A percentile compares a stretch with the other conserved stretches of the same genome.
These are phyloP conservation scores for Romanogobio albipinnatus DNA, from an alignment of 2,113 vertebrate species.

Conservation along the genomic window DNA sequence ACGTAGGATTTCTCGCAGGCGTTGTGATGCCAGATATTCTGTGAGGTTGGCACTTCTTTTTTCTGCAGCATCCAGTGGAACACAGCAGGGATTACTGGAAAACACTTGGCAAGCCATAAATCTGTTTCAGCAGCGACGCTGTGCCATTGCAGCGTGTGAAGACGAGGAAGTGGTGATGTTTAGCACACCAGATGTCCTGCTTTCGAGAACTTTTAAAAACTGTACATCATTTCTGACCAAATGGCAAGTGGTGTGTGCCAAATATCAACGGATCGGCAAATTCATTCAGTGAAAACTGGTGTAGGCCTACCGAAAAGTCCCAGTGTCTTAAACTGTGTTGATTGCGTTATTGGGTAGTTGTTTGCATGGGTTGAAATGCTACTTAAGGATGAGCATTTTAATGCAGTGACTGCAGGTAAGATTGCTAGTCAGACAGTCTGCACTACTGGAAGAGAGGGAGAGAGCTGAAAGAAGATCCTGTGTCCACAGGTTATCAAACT, in stretches of 20 bases:
- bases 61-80: conserved; percentile 50
- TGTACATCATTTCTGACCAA: conserved; percentile 41
- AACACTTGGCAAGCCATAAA: conserved; percentile 53
- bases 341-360: conserved; percentile 3
- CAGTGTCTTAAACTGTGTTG: conserved; percentile 14
- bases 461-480: conserved; percentile 53
- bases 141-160: conserved; percentile 31
- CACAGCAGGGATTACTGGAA: conserved; percentile 56
- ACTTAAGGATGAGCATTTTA: conserved; percentile 25
- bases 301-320: not conserved
- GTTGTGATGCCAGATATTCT: conserved; percentile 49
- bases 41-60: conserved; percentile 44
- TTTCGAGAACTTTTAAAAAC: conserved; percentile 48
- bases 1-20: conserved; percentile 53
- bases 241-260: conserved; percentile 40
- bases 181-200: conserved; percentile 53
- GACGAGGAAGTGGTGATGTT: conserved; percentile 36
- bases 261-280: conserved; percentile 31
- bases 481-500: conserved; percentile 59
- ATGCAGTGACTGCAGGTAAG: conserved; percentile 5
- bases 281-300: conserved; percentile 21
- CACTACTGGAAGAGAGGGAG: conserved; percentile 47
- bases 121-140: conserved; percentile 44
- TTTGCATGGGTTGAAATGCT: not conserved
- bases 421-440: conserved; percentile 45